phyloP scores from a whole-genome alignment of 92 coral and sea anemone species.

The Phenganax stokvisi region DNA sequence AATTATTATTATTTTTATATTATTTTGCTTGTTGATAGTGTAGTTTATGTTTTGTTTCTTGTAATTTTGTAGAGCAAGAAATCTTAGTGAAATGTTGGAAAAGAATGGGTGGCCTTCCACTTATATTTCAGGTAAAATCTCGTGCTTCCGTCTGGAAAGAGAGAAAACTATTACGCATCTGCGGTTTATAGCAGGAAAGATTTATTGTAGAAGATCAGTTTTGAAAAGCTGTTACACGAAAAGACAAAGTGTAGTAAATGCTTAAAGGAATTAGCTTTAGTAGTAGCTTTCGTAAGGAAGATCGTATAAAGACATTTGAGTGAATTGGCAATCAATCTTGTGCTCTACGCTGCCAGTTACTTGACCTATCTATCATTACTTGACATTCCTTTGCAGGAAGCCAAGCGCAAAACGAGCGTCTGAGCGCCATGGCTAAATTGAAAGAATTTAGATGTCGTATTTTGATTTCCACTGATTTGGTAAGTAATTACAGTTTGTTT shows the following conservation, averaged over 20 bases:
- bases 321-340: no score
- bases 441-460: slow-evolving; percentile 85
- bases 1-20: not conserved
- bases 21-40: no score
- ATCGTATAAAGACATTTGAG: no score
- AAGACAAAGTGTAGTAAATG: no score
- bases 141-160: not conserved
- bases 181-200: no score
- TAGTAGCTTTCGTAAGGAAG: no score
- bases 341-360: no score
- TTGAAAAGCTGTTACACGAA: no score
- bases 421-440: slow-evolving; percentile 82
- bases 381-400: slow-evolving; percentile 55
- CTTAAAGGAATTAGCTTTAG: no score
- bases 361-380: not conserved
- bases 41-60: not conserved
- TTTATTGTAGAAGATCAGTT: no score
- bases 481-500: slow-evolving; percentile 28
- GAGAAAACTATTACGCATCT: no score
- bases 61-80: slow-evolving; percentile 62
- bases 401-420: slow-evolving; percentile 80
- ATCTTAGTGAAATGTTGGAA: slow-evolving; percentile 78
- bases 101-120: slow-evolving; percentile 95
- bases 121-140: slow-evolving; percentile 78
- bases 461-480: slow-evolving; percentile 90